A percentile compares a stretch with the other conserved stretches of the same genome.
Conservation (phyloP, 2,113 vertebrate species). For the Cheirogaleus medius region DNA sequence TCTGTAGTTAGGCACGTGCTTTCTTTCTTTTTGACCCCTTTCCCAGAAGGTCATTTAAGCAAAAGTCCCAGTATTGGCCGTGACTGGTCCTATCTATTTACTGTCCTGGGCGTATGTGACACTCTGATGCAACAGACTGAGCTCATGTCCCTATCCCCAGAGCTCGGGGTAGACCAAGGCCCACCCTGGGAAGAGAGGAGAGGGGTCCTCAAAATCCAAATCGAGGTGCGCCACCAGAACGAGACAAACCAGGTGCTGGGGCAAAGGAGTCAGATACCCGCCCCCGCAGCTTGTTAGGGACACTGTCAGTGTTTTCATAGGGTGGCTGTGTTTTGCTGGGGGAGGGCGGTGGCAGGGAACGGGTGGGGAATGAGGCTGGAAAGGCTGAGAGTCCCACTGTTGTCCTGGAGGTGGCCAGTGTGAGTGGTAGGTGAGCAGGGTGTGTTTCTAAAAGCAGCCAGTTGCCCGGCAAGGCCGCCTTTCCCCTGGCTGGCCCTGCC, state of each 20-base stretch:
- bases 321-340: neutral
- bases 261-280: neutral
- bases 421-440: neutral
- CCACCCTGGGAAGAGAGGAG: neutral
- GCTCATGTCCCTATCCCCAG: neutral
- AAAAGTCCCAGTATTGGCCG: neutral
- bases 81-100: neutral
- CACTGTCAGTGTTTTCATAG: fast-evolving
- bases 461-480: neutral
- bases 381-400: fast-evolving
- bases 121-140: neutral
- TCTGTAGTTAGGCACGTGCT: neutral
- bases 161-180: neutral
- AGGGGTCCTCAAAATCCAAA: neutral
- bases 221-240: fast-evolving
- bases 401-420: neutral
- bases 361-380: neutral
- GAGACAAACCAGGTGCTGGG: neutral
- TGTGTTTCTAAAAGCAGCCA: neutral
- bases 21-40: neutral
- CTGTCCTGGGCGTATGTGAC: neutral
- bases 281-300: neutral
- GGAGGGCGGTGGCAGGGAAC: neutral
- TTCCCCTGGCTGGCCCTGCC: neutral
- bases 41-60: neutral